Evolutionary conservation across 2,113 vertebrate genomes (phyloP).

Genomic region (Panurus biarmicus): DNA sequence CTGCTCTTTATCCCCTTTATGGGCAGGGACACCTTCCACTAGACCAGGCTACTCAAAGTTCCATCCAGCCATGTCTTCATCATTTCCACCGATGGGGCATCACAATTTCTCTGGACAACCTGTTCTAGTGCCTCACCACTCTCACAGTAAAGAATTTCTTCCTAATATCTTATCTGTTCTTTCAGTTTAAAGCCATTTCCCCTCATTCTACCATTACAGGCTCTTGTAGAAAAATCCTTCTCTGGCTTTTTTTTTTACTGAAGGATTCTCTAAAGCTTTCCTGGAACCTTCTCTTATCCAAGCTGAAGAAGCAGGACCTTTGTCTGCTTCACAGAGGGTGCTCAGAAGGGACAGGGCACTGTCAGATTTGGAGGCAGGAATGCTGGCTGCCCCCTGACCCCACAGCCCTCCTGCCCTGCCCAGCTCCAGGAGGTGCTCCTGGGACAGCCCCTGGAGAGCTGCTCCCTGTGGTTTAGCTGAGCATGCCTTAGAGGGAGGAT

Average conservation of each 20-base stretch:
- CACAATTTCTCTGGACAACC: neutral
- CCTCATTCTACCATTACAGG: too few relatives aligned
- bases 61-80: neutral
- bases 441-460: accelerated
- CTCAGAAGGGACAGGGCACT: neutral
- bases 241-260: neutral
- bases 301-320: neutral
- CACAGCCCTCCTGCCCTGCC: neutral
- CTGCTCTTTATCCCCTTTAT: neutral
- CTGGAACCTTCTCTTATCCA: neutral
- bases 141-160: neutral
- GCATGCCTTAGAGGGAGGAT: neutral
- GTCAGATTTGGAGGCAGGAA: neutral
- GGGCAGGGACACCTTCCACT: neutral
- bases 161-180: neutral
- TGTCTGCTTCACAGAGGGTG: neutral
- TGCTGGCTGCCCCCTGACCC: neutral
- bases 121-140: neutral
- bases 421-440: neutral
- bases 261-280: neutral
- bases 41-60: neutral
- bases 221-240: neutral
- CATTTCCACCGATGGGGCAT: neutral
- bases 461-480: accelerated
- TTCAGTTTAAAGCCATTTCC: neutral